A percentile compares a stretch with the other conserved stretches of the same genome.
These are phyloP conservation scores for Pseudopipra pipra DNA, from an alignment of 2,113 vertebrate species.

Conservation along the genomic window DNA sequence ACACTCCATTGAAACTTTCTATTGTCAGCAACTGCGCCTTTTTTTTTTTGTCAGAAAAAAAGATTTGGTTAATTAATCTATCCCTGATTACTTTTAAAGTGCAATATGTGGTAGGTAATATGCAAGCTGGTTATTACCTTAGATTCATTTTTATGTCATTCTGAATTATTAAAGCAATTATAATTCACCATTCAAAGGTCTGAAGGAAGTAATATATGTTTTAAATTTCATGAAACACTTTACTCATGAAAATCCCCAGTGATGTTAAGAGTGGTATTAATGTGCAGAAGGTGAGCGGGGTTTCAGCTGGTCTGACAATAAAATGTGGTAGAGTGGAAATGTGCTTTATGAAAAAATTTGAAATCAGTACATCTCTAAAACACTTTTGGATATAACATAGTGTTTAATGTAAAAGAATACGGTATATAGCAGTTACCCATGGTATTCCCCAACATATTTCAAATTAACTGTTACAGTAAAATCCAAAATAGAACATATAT, in stretches of 20 bases:
- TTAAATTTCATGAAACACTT: conserved; percentile 40
- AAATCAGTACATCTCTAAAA: not conserved
- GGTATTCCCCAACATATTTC: not conserved
- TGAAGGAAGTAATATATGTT: conserved; percentile 17
- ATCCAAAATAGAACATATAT: not conserved
- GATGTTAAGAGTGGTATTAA: not conserved
- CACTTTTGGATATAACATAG: not conserved
- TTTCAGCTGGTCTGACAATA: not conserved
- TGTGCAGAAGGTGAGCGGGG: not conserved
- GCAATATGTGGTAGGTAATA: conserved; percentile 39
- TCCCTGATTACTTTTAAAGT: conserved; percentile 24
- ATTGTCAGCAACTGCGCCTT: fast-evolving
- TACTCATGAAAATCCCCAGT: not conserved
- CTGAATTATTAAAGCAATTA: conserved; percentile 57
- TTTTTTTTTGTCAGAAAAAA: not conserved
- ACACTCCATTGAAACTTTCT: not conserved
- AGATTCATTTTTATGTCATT: conserved; percentile 33
- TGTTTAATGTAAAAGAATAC: not conserved
- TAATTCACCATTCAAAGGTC: conserved; percentile 31
- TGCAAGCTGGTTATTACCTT: conserved; percentile 25
- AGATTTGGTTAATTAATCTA: conserved; percentile 18
- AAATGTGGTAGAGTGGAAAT: not conserved
- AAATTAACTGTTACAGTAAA: not conserved
- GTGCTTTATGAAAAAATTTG: not conserved
- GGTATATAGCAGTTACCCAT: not conserved